Base-by-base conservation (phyloP, 2,797 vertebrate species). In the Nannoperca australis region DNA sequence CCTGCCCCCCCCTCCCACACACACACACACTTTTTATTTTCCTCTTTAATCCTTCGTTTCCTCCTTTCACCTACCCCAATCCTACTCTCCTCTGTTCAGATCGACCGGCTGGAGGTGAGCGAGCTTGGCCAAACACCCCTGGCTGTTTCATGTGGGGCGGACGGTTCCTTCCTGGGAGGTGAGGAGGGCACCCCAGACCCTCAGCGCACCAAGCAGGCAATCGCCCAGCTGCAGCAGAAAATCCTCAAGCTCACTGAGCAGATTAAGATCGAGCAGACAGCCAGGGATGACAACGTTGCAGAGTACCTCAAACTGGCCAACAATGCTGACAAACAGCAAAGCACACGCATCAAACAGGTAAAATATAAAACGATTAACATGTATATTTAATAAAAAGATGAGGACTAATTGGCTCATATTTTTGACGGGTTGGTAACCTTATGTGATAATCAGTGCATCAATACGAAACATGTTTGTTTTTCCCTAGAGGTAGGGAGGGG, bases 221-320 rank as follows among this genome's bases (percentile, higher is more conserved):
- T 99, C n/a, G 95, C 96, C 2, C 97, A 99, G 76, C 94, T 99
- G 87, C 97, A 99, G 75, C 98, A 99, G 95, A 99, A 99, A 90
- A 98, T 99, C 91, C 95, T 99, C 84, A 98, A 98, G 88, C 94
- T 99, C 81, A 99, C 97, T 0, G 98, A 99, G 87, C 97, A 99
- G 94, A 97, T 99, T 82, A 99, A 99, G 94, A 97, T 99, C 0
- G 98, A 99, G 85, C 98, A 99, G 91, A 97, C 97, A 0, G 97
- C 96, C 56, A 92, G 97, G 7, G 98, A 99, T 1, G 97, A 98
- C 90, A 99, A 99, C 0, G 98, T 99, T 34, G 97, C 98, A 0
- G 98, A 99, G 87, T 99, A 99, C 90, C 95, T 99, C 88, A 97
- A 99, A 83, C 93, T 99, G 84, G 98, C 98, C 89, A 97, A 97